Base-by-base conservation (phyloP, 1,140 invertebrate genomes). In the Drosophila melanogaster region DNA sequence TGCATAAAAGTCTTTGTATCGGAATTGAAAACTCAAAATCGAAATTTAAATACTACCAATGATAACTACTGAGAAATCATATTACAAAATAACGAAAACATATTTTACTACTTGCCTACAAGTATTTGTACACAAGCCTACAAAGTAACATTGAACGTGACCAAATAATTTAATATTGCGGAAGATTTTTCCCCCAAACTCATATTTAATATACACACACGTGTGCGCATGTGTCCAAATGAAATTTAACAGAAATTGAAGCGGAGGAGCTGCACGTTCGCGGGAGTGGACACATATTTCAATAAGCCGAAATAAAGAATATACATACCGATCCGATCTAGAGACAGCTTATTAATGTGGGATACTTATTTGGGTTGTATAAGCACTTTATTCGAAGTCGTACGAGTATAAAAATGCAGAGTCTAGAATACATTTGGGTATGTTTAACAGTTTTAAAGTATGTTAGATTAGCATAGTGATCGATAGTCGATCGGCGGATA, bases 81-180 rank as follows among this genome's bases (percentile, higher is more conserved):
- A 77, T 70, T 58, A 64, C 22, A 49, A 59, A 56, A 56, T 19
- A 59, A 60, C 43, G 19, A 77, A 74, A 77, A 71, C 71, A 87
- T 85, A 89, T 89, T 85, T 89, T 90, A 90, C 70, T 89, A 87
- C 66, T 89, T 89, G 81, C 84, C 79, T 80, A 89, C 72, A 73
- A 77, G 84, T 79, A 86, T 83, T 87, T 89, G 66, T 84, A 87
- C 79, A 89, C 79, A 69, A 87, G 69, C 70, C 67, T 77, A 89
- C 67, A 70, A 77, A 66, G 76, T 79, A 87, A 89, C 55, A 79
- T 79, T 84, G 69, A 90, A 80, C 84, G 85, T 87, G 84, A 89
- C 84, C 85, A 89, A 89, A 89, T 89, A 89, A 87, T 84, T 79
- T 87, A 87, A 89, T 80, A 87, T 77, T 90, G 61, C 53, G 83